A percentile compares a stretch with the other conserved stretches of the same genome.
These are phyloP conservation scores for Diadema setosum DNA, from an alignment of 35 echinoderm and acorn worm genomes.

Conservation along the genomic window DNA sequence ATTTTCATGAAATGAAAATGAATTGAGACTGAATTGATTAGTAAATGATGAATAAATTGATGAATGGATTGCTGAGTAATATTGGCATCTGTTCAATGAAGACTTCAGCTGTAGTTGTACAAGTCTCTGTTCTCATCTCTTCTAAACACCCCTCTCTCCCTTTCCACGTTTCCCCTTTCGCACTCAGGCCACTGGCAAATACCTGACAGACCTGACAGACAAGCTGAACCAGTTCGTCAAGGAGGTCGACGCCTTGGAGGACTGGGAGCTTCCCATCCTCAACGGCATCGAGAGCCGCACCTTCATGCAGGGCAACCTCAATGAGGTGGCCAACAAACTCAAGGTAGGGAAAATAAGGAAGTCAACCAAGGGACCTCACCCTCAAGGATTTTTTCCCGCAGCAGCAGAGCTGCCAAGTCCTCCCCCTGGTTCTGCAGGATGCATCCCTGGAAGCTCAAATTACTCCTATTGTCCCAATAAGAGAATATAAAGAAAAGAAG, in stretches of 20 bases:
- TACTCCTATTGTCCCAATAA: too few relatives aligned
- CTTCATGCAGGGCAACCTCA: slow-evolving; percentile 68
- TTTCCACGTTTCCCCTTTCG: too few relatives aligned
- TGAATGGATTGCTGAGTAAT: too few relatives aligned
- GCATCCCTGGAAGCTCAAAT: not conserved
- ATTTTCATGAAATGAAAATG: too few relatives aligned
- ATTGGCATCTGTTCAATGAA: too few relatives aligned
- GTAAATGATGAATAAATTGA: too few relatives aligned
- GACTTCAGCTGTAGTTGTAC: too few relatives aligned
- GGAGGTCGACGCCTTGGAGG: slow-evolving; percentile 77
- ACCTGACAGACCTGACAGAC: slow-evolving; percentile 66
- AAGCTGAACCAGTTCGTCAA: slow-evolving; percentile 87
- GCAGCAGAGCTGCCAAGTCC: not conserved
- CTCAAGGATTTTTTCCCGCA: not conserved
- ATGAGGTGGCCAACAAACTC: slow-evolving; percentile 58
- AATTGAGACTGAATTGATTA: too few relatives aligned
- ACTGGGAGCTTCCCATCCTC: slow-evolving; percentile 91
- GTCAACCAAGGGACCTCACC: not conserved
- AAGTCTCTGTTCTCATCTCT: too few relatives aligned
- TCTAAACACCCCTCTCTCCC: too few relatives aligned
- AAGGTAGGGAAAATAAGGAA: too few relatives aligned
- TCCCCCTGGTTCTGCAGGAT: not conserved
- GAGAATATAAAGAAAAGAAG: too few relatives aligned
- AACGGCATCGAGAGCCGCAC: slow-evolving; percentile 46
- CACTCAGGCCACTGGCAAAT: slow-evolving; percentile 19